Evolutionary conservation across 2,113 vertebrate species (phyloP).

Genomic region (Orcinus orca): DNA sequence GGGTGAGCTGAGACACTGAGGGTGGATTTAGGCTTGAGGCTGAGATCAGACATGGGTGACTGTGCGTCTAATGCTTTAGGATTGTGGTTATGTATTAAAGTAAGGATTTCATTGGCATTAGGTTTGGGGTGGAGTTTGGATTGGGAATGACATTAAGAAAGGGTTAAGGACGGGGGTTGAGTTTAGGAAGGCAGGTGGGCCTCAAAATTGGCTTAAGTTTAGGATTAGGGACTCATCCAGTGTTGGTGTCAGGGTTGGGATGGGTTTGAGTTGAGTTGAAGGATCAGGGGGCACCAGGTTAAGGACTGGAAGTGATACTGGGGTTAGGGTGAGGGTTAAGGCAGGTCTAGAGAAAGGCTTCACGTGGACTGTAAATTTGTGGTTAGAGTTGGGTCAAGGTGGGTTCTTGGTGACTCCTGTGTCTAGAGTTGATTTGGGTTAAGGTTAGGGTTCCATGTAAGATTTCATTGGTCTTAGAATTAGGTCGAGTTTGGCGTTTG

Average conservation of each 20-base stretch:
- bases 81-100: background rate
- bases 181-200: background rate
- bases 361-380: fast-evolving
- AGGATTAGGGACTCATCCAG: background rate
- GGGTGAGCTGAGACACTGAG: background rate
- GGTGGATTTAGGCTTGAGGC: background rate
- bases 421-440: background rate
- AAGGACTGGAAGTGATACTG: background rate
- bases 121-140: background rate
- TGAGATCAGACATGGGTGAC: background rate
- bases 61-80: background rate
- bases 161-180: background rate
- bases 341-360: background rate
- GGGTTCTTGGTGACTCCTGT: background rate
- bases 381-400: background rate
- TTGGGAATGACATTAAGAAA: background rate
- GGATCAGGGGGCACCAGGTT: background rate
- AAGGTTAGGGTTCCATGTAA: background rate
- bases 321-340: background rate
- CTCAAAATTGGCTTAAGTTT: background rate
- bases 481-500: background rate
- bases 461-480: background rate
- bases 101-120: background rate
- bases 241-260: background rate
- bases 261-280: background rate